Base-by-base conservation (phyloP, 1,140 invertebrate species). In the Drosophila littoralis region DNA sequence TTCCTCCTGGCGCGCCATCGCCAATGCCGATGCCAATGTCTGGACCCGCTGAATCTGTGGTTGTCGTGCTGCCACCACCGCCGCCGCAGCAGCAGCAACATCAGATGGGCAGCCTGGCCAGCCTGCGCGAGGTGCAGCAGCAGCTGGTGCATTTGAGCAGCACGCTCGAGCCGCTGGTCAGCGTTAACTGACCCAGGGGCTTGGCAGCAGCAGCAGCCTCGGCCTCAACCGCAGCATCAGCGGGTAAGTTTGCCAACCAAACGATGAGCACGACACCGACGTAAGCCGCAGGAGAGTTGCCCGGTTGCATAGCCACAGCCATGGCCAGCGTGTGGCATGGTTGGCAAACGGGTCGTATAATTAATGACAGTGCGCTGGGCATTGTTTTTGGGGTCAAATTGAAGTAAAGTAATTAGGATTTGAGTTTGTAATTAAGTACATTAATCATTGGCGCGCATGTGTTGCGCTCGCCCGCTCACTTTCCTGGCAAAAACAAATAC, bases 151-250 rank as follows among this genome's bases (percentile, higher is more conserved):
- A 91, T 88, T 75, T 78, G 52, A 90, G 79, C 79, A 91, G 67
- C 80, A 91, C 90, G 66, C 75, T 91, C 63, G 90, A 91, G 68
- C 90, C 90, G 45, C 73, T 91, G 86, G 90, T 91, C 73, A 91
- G 90, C 75, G 90, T 91, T 67, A 91, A 91, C 81, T 91, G 90
- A 91, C 91, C 90, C 77, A 84, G 77, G 86, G 75, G 78, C 46
- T 64, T 76, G 50, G 35, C 52, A 58, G 55, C 55, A 77, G 42
- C 45, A 42, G 42, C 32, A 55, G 61, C 61, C 51, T 46, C 48
- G 45, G 48, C 57, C 36, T 38, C 64, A 72, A 45, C 59, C 35
- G 59, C 57, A 73, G 69, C 75, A 76, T 64, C 66, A 58, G 50
- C 66, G 65, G 51, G 66, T 54, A 80, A 75, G 79, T 85, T 84